A percentile compares a stretch with the other conserved stretches of the same genome.
Evolutionary conservation across 1,140 invertebrate genomes (phyloP).

Genomic region (Drosophila bifasciata): DNA sequence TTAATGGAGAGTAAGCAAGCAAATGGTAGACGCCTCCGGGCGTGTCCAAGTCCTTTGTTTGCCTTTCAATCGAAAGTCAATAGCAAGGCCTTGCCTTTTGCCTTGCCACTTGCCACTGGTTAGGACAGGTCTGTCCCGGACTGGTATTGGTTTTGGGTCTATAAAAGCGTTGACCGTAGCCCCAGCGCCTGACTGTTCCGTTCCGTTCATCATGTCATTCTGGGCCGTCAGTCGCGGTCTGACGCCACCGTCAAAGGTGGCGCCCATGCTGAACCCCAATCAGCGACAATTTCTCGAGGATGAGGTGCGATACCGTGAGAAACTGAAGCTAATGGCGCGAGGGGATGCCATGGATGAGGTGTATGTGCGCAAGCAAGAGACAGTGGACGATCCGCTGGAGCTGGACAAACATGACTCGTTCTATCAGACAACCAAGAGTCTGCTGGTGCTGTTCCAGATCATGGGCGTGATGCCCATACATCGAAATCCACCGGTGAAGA

Average conservation of each 20-base stretch:
- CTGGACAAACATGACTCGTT: conserved; percentile 87
- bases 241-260: conserved; percentile 69
- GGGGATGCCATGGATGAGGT: conserved; percentile 63
- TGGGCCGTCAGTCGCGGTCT: conserved; percentile 75
- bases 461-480: conserved; percentile 90
- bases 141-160: conserved; percentile 1
- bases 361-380: conserved; percentile 73
- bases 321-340: conserved; percentile 64
- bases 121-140: not conserved
- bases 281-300: conserved; percentile 82
- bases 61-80: conserved; percentile 81
- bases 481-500: conserved; percentile 85
- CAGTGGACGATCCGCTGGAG: conserved; percentile 78
- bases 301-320: conserved; percentile 77
- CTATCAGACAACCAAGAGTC: conserved; percentile 88
- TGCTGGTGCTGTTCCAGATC: conserved; percentile 88
- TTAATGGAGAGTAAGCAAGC: conserved; percentile 62
- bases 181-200: not conserved
- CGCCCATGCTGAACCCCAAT: conserved; percentile 81
- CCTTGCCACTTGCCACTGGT: conserved; percentile 1
- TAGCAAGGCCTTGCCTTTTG: conserved; percentile 60
- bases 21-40: conserved; percentile 56
- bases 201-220: conserved; percentile 65
- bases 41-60: conserved; percentile 65
- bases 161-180: conserved; percentile 22